Conservation (phyloP, 2,113 vertebrate species). For the Sardina pilchardus region DNA sequence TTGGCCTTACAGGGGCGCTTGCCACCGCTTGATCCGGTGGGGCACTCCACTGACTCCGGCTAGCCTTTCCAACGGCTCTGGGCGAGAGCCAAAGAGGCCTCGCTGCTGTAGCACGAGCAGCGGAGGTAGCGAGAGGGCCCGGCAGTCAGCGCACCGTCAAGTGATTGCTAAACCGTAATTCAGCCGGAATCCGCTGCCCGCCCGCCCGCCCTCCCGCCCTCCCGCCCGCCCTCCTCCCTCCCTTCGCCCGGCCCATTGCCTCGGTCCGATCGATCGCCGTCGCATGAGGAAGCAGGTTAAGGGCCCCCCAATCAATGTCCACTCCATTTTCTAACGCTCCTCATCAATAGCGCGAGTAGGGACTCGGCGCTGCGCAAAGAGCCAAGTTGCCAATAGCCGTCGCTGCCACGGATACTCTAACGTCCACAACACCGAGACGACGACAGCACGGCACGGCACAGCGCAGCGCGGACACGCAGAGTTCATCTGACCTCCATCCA, state of each 20-base stretch:
- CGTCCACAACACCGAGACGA: not conserved
- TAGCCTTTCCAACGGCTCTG: not conserved
- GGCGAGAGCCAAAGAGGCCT: not conserved
- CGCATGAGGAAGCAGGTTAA: constrained; percentile 11
- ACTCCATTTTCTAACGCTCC: not conserved
- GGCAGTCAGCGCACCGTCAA: not conserved
- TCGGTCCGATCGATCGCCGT: not conserved
- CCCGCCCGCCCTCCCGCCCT: not conserved
- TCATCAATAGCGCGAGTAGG: constrained; percentile 4
- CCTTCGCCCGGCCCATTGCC: not conserved
- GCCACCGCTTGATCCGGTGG: not conserved
- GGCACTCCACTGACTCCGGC: not conserved
- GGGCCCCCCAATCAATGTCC: constrained; percentile 9
- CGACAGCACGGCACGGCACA: no score
- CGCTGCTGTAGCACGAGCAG: not conserved
- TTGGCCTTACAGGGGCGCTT: not conserved
- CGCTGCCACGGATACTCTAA: not conserved
- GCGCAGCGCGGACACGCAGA: not conserved
- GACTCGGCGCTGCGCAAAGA: not conserved
- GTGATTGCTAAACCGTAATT: constrained; percentile 8
- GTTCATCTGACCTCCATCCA: not conserved
- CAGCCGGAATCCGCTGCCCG: not conserved
- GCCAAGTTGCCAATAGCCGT: not conserved
- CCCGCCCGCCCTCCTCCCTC: not conserved
- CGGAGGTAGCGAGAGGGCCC: not conserved